phyloP scores from a whole-genome alignment of 2,113 vertebrate genomes.

The Mesembrinibis cayennensis region DNA sequence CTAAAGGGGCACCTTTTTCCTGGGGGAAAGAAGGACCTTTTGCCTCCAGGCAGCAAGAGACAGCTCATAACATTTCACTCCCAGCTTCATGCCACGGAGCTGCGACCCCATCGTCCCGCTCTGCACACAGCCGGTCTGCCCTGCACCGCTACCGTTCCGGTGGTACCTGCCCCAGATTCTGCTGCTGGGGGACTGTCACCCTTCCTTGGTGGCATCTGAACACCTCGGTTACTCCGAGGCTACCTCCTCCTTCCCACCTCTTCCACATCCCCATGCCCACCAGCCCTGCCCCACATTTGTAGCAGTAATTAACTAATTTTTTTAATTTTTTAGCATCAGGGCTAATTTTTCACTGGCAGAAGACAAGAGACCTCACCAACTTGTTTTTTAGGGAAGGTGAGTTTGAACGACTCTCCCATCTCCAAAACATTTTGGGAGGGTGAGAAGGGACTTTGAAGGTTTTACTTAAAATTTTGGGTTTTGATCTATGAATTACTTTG shows the following conservation, averaged over 20 bases:
- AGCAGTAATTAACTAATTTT: background rate
- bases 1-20: background rate
- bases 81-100: background rate
- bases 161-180: background rate
- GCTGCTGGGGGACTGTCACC: fast-evolving
- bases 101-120: background rate
- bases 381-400: background rate
- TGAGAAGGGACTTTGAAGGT: background rate
- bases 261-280: background rate
- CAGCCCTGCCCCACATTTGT: background rate
- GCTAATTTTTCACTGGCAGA: background rate
- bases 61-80: background rate
- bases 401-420: background rate
- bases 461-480: background rate
- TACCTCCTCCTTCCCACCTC: background rate
- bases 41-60: background rate
- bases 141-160: fast-evolving
- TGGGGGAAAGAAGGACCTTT: background rate
- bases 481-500: background rate
- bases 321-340: too few species aligned
- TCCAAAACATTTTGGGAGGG: background rate
- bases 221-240: fast-evolving
- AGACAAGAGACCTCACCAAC: background rate
- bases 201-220: background rate
- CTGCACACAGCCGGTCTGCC: background rate